Evolutionary conservation across 2,888 invertebrate genomes (phyloP).

Genomic region (Drosophila kokeensis): DNA sequence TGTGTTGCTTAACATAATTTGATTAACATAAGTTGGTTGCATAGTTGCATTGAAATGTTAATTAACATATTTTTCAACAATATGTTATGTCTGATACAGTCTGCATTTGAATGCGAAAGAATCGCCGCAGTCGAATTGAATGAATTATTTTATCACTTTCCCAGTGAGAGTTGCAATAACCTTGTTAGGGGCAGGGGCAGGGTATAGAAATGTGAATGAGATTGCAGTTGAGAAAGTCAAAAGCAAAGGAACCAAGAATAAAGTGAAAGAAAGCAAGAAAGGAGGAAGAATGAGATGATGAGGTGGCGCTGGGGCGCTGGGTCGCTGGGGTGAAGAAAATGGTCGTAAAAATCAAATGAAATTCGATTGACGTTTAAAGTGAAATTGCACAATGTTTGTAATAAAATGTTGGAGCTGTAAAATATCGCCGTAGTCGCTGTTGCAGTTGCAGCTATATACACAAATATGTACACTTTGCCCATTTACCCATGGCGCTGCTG

Average conservation of each 20-base stretch:
- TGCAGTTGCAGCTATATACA: slow-evolving; percentile 34
- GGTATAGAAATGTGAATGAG: slow-evolving; percentile 34
- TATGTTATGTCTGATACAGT: background rate
- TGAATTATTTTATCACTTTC: too few relatives aligned
- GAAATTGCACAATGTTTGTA: slow-evolving; percentile 79
- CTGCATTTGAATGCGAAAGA: background rate
- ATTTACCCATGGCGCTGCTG: slow-evolving; percentile 50
- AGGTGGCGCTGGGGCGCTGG: background rate
- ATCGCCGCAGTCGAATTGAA: background rate
- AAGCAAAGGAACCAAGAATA: slow-evolving; percentile 34
- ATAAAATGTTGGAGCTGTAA: slow-evolving; percentile 77
- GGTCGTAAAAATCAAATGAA: slow-evolving; percentile 76
- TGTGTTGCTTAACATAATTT: too few relatives aligned
- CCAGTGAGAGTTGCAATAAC: background rate
- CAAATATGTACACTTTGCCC: slow-evolving; percentile 4
- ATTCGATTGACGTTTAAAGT: slow-evolving; percentile 79
- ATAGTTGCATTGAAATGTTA: too few relatives aligned
- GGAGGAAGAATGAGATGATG: background rate
- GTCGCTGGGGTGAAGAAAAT: slow-evolving; percentile 21
- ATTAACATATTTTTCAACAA: too few relatives aligned
- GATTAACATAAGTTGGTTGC: too few relatives aligned
- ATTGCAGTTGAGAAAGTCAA: slow-evolving; percentile 51
- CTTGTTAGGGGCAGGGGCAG: background rate
- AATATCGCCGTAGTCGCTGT: slow-evolving; percentile 59
- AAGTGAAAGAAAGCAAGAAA: background rate